Evolutionary conservation across 2,797 vertebrate species (phyloP).

Genomic region (Clarias fuscus): DNA sequence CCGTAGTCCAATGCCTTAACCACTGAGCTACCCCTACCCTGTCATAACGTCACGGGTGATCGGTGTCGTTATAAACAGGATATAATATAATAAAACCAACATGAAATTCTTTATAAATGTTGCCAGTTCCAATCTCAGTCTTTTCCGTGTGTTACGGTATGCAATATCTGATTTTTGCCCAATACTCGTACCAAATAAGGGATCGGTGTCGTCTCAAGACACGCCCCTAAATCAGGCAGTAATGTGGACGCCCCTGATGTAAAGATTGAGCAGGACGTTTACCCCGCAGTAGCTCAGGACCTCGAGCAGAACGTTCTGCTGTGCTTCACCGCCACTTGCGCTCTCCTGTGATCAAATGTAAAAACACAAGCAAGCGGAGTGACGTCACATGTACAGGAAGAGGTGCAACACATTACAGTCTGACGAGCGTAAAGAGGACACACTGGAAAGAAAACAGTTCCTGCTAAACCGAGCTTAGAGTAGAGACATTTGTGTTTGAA

Average conservation of each 20-base stretch:
- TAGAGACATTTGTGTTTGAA: too few relatives aligned
- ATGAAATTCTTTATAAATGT: not conserved
- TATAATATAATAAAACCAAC: not conserved
- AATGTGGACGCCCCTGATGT: not conserved
- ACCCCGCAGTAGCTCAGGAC: constrained; percentile 50
- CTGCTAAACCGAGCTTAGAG: not conserved
- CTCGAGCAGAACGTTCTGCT: constrained; percentile 44
- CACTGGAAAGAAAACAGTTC: not conserved
- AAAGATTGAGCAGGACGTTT: not conserved
- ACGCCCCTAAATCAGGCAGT: not conserved
- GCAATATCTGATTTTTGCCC: not conserved
- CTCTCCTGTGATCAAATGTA: constrained; percentile 13
- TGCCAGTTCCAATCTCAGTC: not conserved
- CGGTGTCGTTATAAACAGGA: too few relatives aligned
- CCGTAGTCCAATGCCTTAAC: too few relatives aligned
- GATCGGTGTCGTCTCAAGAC: not conserved
- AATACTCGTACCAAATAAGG: not conserved
- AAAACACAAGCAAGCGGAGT: not conserved
- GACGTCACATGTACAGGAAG: not conserved
- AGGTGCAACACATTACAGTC: not conserved
- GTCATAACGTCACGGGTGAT: too few relatives aligned
- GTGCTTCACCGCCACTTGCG: not conserved
- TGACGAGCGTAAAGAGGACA: not conserved
- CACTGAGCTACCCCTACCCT: too few relatives aligned
- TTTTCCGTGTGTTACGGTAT: not conserved